A percentile compares a stretch with the other conserved stretches of the same genome.
Conservation (phyloP, 1,140 invertebrate genomes). For the Papilio xuthus region DNA sequence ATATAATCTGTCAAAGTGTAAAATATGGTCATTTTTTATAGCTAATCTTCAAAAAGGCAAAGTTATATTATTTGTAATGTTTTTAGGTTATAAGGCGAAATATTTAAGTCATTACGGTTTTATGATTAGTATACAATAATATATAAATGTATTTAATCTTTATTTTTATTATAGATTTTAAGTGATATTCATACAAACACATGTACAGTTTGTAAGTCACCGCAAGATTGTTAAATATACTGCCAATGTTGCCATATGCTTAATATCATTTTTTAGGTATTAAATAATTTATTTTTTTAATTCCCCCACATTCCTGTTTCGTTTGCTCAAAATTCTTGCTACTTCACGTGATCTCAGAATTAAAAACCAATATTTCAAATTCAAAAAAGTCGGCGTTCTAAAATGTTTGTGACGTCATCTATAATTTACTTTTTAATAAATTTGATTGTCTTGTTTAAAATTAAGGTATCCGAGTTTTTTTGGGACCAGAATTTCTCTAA, state of each 20-base stretch:
- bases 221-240: neutral
- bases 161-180: slow-evolving; percentile 32
- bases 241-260: neutral
- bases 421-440: neutral
- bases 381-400: neutral
- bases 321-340: slow-evolving; percentile 1
- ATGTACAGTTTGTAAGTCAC: neutral
- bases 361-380: neutral
- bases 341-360: neutral
- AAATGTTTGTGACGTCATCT: neutral
- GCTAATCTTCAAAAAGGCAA: neutral
- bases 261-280: neutral
- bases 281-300: neutral
- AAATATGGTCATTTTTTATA: neutral
- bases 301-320: neutral
- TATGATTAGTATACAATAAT: neutral
- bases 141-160: slow-evolving; percentile 9
- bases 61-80: neutral
- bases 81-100: slow-evolving; percentile 13
- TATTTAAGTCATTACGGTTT: slow-evolving; percentile 3
- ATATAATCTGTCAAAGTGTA: too few relatives aligned
- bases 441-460: neutral
- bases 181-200: neutral
- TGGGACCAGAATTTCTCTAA: slow-evolving; percentile 19
- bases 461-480: neutral